Evolutionary conservation across 2,888 invertebrate species (phyloP).

Genomic region (Liposcelis brunnea): DNA sequence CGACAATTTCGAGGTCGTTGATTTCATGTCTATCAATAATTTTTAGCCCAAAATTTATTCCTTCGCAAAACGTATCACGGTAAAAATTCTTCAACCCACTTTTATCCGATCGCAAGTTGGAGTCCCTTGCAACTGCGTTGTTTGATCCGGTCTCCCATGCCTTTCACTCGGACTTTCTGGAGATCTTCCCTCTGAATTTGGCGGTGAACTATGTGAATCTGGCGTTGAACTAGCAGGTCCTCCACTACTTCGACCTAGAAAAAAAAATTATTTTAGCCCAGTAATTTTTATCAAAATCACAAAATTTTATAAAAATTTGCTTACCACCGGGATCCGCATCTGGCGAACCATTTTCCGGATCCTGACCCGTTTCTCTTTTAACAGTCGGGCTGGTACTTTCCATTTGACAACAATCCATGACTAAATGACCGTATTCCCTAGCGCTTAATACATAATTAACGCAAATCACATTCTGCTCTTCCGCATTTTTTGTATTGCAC

Average conservation of each 20-base stretch:
- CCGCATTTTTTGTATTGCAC: slow-evolving; percentile 86
- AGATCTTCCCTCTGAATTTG: slow-evolving; percentile 29
- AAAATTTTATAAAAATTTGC: too few relatives aligned
- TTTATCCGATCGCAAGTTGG: slow-evolving; percentile 12
- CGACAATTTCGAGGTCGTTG: too few relatives aligned
- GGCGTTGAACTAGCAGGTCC: slow-evolving; percentile 33
- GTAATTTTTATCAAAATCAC: too few relatives aligned
- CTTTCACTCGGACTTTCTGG: slow-evolving; percentile 34
- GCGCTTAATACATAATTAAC: slow-evolving; percentile 87
- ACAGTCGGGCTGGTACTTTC: slow-evolving; percentile 61
- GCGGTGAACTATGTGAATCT: slow-evolving; percentile 29
- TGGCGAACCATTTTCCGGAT: slow-evolving; percentile 77
- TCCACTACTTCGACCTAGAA: slow-evolving; percentile 38
- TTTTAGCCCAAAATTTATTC: too few relatives aligned
- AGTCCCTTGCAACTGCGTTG: slow-evolving; percentile 30
- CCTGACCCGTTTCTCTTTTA: slow-evolving; percentile 62
- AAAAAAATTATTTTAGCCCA: too few relatives aligned
- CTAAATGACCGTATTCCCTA: slow-evolving; percentile 73
- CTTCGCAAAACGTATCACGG: too few relatives aligned
- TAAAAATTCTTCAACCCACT: too few relatives aligned
- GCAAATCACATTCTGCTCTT: slow-evolving; percentile 93
- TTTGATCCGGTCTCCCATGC: slow-evolving; percentile 31
- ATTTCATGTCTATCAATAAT: too few relatives aligned
- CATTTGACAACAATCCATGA: slow-evolving; percentile 87
- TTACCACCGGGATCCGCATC: slow-evolving; percentile 62